Conservation (phyloP, 2,888 invertebrate genomes). For the Mayetiola destructor region DNA sequence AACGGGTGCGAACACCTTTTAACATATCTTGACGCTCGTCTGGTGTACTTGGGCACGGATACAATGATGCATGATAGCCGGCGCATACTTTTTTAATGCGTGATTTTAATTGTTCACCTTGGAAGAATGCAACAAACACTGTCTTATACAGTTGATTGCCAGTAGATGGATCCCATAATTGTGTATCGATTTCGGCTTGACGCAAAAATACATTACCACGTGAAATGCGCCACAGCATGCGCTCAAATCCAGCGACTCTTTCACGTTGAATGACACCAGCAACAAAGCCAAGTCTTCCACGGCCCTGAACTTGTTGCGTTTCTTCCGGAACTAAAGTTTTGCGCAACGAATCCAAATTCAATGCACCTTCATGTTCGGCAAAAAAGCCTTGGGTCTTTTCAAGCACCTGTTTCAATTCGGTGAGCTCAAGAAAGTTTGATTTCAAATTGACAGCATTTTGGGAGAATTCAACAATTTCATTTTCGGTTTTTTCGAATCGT, state of each 20-base stretch:
- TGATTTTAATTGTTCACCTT: conserved; percentile 73
- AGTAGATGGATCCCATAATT: conserved; percentile 57
- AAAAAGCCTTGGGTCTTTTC: conserved; percentile 63
- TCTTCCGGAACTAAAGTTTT: conserved; percentile 62
- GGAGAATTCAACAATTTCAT: conserved; percentile 84
- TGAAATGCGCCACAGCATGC: conserved; percentile 79
- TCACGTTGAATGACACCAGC: conserved; percentile 75
- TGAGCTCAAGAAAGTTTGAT: conserved; percentile 80
- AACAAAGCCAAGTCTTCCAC: conserved; percentile 50
- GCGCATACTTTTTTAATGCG: conserved; percentile 80
- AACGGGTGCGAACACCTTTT: conserved; percentile 61
- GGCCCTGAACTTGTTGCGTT: conserved; percentile 29
- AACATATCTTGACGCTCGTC: conserved; percentile 69
- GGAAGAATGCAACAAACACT: conserved; percentile 66
- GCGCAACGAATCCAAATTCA: conserved; percentile 34
- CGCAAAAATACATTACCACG: conserved; percentile 73
- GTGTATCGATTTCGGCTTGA: conserved; percentile 60
- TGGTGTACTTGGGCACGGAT: conserved; percentile 71
- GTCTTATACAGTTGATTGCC: conserved; percentile 63
- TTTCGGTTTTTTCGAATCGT: conserved; percentile 89
- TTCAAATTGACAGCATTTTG: conserved; percentile 85
- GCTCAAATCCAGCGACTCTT: conserved; percentile 66
- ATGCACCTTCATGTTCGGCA: conserved; percentile 26
- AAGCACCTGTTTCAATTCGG: conserved; percentile 79
- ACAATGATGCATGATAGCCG: conserved; percentile 72